A percentile compares a stretch with the other conserved stretches of the same genome.
These are phyloP conservation scores for Phengaris arion DNA, from an alignment of 2,888 invertebrate species.

Conservation along the genomic window DNA sequence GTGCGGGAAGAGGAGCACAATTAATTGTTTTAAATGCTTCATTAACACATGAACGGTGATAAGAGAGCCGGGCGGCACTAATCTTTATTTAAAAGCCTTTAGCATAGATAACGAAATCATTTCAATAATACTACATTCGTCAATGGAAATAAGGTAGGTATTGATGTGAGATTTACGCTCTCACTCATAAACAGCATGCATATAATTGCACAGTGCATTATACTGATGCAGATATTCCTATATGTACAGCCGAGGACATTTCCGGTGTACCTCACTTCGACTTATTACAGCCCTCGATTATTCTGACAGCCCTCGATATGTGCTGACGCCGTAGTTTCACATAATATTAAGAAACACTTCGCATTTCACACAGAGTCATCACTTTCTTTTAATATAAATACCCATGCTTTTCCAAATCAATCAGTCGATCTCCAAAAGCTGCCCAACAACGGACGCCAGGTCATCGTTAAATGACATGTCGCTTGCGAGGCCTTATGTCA, in stretches of 20 bases:
- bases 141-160: slow-evolving; percentile 6
- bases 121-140: slow-evolving; percentile 24
- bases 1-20: slow-evolving; percentile 38
- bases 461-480: too few species aligned
- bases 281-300: too few species aligned
- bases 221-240: background rate
- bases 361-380: too few species aligned
- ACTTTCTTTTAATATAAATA: too few species aligned
- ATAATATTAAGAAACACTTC: too few species aligned
- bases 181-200: background rate
- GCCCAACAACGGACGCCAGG: too few species aligned
- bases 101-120: slow-evolving; percentile 31
- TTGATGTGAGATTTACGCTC: background rate
- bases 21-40: slow-evolving; percentile 44
- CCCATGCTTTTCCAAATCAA: too few species aligned
- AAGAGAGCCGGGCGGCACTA: slow-evolving; percentile 39
- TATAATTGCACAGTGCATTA: background rate
- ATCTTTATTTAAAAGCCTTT: slow-evolving; percentile 40
- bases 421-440: too few species aligned
- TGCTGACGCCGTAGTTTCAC: too few species aligned
- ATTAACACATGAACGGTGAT: slow-evolving; percentile 47
- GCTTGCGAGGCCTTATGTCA: too few species aligned
- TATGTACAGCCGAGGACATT: background rate
- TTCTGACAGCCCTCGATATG: too few species aligned
- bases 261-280: background rate